phyloP scores from a whole-genome alignment of 2,113 vertebrate genomes.

The Gobius niger region DNA sequence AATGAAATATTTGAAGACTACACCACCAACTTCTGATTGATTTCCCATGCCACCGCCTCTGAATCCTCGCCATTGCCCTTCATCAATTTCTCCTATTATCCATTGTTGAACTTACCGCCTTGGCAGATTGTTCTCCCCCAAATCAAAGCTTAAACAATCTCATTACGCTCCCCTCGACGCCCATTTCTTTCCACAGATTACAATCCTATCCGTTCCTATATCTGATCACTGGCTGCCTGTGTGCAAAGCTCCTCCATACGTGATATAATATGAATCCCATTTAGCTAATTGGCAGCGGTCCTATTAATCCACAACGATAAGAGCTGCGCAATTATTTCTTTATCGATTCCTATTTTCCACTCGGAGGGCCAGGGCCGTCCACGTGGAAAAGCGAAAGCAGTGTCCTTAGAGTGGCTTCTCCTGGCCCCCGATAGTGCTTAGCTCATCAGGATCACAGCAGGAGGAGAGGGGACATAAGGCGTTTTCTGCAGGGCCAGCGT shows the following conservation, averaged over 20 bases:
- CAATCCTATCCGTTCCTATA: not conserved
- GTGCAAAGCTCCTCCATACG: not conserved
- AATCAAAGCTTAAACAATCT: slow-evolving; percentile 1
- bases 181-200: slow-evolving; percentile 6
- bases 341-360: not conserved
- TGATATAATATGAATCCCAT: slow-evolving; percentile 1
- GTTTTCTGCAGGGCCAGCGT: slow-evolving; percentile 13
- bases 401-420: not conserved
- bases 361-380: not conserved
- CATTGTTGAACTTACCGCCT: not conserved
- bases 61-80: not conserved
- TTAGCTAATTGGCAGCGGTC: not conserved
- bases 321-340: slow-evolving; percentile 6
- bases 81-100: not conserved
- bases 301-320: slow-evolving; percentile 6
- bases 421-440: slow-evolving; percentile 12
- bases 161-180: not conserved
- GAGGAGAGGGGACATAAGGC: not conserved
- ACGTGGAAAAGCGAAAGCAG: slow-evolving; percentile 2
- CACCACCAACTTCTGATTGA: not conserved
- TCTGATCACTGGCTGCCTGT: slow-evolving; percentile 1
- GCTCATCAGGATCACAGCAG: slow-evolving; percentile 17
- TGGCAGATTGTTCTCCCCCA: not conserved
- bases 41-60: not conserved
- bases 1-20: too few relatives aligned